phyloP scores from a whole-genome alignment of 1,140 invertebrate genomes.

The Penaeus indicus region DNA sequence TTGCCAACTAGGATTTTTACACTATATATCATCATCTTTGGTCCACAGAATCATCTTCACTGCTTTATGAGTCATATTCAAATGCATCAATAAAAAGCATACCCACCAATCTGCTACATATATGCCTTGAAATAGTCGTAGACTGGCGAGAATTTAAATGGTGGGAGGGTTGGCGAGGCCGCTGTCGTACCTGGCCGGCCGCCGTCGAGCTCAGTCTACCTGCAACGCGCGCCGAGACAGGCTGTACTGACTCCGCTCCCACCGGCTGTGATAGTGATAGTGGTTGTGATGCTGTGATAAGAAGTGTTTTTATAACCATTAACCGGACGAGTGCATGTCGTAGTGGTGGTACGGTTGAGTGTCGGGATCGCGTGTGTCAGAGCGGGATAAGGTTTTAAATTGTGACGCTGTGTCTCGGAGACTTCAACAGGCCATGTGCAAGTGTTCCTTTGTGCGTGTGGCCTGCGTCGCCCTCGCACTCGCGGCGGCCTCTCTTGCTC shows the following conservation, averaged over 20 bases:
- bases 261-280: slow-evolving; percentile 36
- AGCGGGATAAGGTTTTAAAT: neutral
- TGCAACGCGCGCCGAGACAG: slow-evolving; percentile 36
- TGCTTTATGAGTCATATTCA: no score
- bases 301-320: slow-evolving; percentile 13
- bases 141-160: neutral
- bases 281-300: slow-evolving; percentile 40
- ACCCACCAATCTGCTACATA: neutral
- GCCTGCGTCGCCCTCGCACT: slow-evolving; percentile 17
- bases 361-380: neutral
- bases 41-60: no score
- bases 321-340: slow-evolving; percentile 7
- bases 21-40: no score
- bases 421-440: slow-evolving; percentile 62
- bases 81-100: no score
- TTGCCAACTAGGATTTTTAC: no score
- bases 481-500: slow-evolving; percentile 30
- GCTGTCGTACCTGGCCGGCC: slow-evolving; percentile 46
- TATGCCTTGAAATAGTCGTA: neutral
- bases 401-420: slow-evolving; percentile 11
- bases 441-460: slow-evolving; percentile 60
- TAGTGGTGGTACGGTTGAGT: slow-evolving; percentile 22
- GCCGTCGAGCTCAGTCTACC: slow-evolving; percentile 51
- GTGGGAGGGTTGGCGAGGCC: slow-evolving; percentile 10
- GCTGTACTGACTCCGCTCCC: slow-evolving; percentile 9